A percentile compares a stretch with the other conserved stretches of the same genome.
These are phyloP conservation scores for Morelia viridis DNA, from an alignment of 2,797 vertebrate species.

Conservation along the genomic window DNA sequence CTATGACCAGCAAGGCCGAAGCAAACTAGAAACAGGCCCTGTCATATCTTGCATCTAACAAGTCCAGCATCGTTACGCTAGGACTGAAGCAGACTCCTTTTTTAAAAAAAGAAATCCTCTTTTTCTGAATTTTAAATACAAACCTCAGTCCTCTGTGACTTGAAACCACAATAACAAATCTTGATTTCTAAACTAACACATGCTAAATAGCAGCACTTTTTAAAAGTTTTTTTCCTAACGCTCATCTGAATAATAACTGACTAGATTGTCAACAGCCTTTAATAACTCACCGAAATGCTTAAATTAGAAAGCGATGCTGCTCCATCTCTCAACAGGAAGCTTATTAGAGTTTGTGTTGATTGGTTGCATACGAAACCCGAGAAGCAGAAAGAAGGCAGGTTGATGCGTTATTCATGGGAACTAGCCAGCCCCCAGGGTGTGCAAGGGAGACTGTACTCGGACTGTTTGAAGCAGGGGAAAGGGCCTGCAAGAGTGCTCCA, in stretches of 20 bases:
- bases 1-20: conserved; percentile 2
- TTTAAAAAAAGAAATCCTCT: conserved; percentile 15
- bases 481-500: conserved; percentile 35
- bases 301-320: conserved; percentile 15
- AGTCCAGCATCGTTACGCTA: conserved; percentile 29
- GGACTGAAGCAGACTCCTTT: conserved; percentile 30
- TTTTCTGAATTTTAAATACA: conserved; percentile 47
- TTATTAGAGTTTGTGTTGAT: conserved; percentile 56
- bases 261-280: conserved; percentile 30
- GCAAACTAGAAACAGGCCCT: conserved; percentile 48
- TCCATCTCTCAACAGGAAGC: conserved; percentile 40
- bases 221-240: not conserved
- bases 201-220: conserved; percentile 23
- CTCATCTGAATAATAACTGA: conserved; percentile 43
- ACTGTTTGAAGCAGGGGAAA: conserved; percentile 10
- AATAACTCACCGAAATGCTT: conserved; percentile 18
- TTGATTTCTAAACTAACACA: conserved; percentile 36
- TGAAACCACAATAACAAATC: conserved; percentile 40
- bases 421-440: not conserved
- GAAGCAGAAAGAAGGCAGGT: conserved; percentile 17
- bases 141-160: conserved; percentile 37
- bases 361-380: conserved; percentile 39
- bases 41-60: conserved; percentile 29
- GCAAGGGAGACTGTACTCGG: conserved; percentile 40
- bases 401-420: conserved; percentile 54